These are phyloP conservation scores for Diabrotica virgifera DNA, from an alignment of 1,140 invertebrate genomes.

Conservation along the genomic window DNA sequence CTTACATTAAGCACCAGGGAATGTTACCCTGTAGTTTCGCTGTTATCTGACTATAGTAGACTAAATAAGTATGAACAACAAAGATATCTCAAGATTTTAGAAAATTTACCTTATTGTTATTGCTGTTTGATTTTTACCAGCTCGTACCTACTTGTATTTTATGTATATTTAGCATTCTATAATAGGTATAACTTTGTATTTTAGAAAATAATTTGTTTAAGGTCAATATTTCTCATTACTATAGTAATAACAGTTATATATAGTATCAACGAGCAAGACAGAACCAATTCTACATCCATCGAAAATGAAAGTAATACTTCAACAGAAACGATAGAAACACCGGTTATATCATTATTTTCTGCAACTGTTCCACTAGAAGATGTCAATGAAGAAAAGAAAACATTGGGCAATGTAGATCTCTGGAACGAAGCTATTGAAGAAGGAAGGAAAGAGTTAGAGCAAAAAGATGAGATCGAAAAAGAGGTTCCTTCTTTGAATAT, in stretches of 20 bases:
- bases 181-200: too few species aligned
- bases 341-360: background rate
- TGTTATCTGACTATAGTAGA: conserved; percentile 6
- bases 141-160: too few species aligned
- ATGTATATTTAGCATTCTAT: too few species aligned
- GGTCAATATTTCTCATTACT: conserved; percentile 49
- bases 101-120: too few species aligned
- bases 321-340: background rate
- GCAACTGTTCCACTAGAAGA: conserved; percentile 31
- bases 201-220: conserved; percentile 26
- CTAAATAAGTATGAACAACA: too few species aligned
- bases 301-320: conserved; percentile 10
- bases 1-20: too few species aligned
- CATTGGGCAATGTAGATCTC: conserved; percentile 37
- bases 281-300: conserved; percentile 21
- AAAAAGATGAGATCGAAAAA: conserved; percentile 56
- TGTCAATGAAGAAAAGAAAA: conserved; percentile 16
- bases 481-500: conserved; percentile 48
- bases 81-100: too few species aligned
- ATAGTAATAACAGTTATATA: conserved; percentile 56
- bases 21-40: too few species aligned
- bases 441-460: conserved; percentile 57
- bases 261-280: conserved; percentile 46
- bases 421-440: conserved; percentile 49
- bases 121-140: too few species aligned